A percentile compares a stretch with the other conserved stretches of the same genome.
Evolutionary conservation across 2,888 invertebrate species (phyloP).

Genomic region (Drosophila buzzatii): DNA sequence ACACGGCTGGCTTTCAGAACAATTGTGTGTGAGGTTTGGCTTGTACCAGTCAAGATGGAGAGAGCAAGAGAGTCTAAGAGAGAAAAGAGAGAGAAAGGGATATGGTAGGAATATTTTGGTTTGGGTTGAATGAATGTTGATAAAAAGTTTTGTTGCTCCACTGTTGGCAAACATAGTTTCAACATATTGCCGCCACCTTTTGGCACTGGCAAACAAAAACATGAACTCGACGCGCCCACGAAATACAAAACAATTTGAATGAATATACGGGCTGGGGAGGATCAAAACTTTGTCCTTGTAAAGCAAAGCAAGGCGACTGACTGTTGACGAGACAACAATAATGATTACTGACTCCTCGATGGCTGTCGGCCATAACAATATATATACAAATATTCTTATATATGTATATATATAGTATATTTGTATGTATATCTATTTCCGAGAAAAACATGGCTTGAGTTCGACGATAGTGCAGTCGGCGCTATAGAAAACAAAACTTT

Average conservation of each 20-base stretch:
- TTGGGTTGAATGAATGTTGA: constrained; percentile 40
- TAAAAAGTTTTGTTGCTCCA: constrained; percentile 42
- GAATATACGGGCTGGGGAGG: constrained; percentile 27
- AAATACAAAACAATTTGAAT: constrained; percentile 76
- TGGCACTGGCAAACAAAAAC: constrained; percentile 32
- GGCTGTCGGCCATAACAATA: constrained; percentile 20
- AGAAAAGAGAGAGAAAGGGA: neutral
- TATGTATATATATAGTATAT: constrained; percentile 3
- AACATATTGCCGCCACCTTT: constrained; percentile 59
- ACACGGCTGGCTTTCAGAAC: constrained; percentile 15
- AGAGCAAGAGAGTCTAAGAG: neutral
- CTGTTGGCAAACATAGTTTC: constrained; percentile 27
- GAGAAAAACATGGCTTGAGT: neutral
- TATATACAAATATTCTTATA: constrained; percentile 13
- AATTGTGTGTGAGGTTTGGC: constrained; percentile 28
- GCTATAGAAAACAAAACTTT: constrained; percentile 53
- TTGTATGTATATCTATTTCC: neutral
- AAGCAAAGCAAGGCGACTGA: constrained; percentile 30
- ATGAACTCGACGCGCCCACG: constrained; percentile 35
- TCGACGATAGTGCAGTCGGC: constrained; percentile 31
- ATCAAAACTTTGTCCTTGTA: constrained; percentile 66
- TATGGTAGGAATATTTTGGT: constrained; percentile 18
- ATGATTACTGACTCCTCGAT: constrained; percentile 58
- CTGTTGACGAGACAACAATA: constrained; percentile 52
- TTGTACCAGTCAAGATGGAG: neutral